A percentile compares a stretch with the other conserved stretches of the same genome.
phyloP scores from a whole-genome alignment of 2,113 vertebrate species.

The Dasypus novemcinctus region DNA sequence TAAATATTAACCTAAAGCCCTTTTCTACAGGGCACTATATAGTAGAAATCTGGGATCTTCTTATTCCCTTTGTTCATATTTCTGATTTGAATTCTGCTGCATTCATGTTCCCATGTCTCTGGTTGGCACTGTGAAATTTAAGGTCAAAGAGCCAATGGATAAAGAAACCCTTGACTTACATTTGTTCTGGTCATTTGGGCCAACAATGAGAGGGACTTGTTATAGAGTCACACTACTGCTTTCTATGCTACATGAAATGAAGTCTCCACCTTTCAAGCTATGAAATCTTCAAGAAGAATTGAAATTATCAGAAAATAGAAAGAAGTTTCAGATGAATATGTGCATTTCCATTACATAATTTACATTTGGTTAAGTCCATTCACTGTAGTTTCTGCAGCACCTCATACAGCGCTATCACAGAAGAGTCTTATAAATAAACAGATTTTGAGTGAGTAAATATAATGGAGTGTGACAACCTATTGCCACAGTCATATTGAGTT shows the following conservation, averaged over 20 bases:
- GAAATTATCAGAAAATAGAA: not conserved
- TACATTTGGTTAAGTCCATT: not conserved
- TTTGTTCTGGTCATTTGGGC: not conserved
- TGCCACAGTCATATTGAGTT: not conserved
- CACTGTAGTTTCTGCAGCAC: not conserved
- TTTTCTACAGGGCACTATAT: not conserved
- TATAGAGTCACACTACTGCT: not conserved
- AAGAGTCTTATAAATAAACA: not conserved
- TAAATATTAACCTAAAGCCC: not conserved
- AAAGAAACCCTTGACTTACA: not conserved
- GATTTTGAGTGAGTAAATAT: not conserved
- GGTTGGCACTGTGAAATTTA: not conserved
- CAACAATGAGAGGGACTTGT: not conserved
- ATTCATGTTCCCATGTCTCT: not conserved
- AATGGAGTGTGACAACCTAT: not conserved
- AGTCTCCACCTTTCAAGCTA: not conserved
- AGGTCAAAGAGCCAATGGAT: not conserved
- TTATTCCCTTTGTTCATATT: not conserved
- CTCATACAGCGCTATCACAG: not conserved
- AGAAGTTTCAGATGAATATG: not conserved
- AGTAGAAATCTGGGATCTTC: not conserved
- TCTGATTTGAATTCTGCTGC: not conserved
- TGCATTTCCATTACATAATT: not conserved
- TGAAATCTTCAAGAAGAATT: not conserved
- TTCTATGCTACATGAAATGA: not conserved